Conservation (phyloP, 2,113 vertebrate species). For the Ancistrus triradiatus region DNA sequence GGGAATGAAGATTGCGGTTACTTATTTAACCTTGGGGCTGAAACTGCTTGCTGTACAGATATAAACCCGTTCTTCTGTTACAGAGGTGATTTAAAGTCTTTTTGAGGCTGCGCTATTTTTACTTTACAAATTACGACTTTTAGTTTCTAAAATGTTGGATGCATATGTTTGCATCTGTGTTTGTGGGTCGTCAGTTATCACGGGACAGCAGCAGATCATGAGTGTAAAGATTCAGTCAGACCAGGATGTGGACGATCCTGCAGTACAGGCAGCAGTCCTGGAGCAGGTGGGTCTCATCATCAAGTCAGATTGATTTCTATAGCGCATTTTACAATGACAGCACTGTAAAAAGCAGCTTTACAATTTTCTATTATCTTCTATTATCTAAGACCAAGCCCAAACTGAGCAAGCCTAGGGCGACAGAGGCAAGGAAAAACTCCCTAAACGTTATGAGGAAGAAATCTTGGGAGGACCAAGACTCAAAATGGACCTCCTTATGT, state of each 20-base stretch:
- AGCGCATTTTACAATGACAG: too few species aligned
- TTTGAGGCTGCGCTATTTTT: too few species aligned
- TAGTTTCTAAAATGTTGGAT: neutral
- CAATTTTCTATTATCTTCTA: too few species aligned
- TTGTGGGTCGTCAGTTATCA: neutral
- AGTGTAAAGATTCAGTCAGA: neutral
- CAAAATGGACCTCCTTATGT: too few species aligned
- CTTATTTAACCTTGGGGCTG: neutral
- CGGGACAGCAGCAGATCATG: neutral
- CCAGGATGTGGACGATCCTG: neutral
- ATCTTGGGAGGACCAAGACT: too few species aligned
- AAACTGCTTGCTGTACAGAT: neutral
- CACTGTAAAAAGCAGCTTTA: too few species aligned
- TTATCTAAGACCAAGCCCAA: too few species aligned
- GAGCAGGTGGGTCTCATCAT: slow-evolving; percentile 6
- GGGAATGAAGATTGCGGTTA: neutral
- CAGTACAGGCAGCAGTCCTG: neutral
- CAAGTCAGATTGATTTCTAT: too few species aligned
- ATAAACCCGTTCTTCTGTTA: slow-evolving; percentile 8
- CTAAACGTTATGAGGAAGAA: too few species aligned
- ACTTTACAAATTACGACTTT: too few species aligned
- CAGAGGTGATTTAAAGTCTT: neutral
- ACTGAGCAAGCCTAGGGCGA: too few species aligned
- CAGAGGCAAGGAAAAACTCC: too few species aligned
- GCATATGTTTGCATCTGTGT: neutral